phyloP scores from a whole-genome alignment of 2,113 vertebrate genomes.

The Oreochromis niloticus region DNA sequence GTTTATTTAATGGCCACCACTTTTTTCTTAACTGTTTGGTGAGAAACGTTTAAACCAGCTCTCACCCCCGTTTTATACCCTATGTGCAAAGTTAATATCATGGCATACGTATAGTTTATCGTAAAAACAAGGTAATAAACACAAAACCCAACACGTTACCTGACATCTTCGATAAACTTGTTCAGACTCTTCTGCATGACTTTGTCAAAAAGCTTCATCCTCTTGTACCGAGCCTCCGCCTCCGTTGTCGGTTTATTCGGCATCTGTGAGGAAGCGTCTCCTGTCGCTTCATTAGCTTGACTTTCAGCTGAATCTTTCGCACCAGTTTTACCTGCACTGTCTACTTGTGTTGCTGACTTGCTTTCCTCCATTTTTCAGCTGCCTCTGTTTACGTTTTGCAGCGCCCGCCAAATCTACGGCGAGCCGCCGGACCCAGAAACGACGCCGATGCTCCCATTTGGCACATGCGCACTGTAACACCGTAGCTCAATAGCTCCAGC shows the following conservation, averaged over 20 bases:
- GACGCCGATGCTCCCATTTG: fast-evolving
- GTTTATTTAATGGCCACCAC: not conserved
- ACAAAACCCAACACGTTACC: slow-evolving; percentile 16
- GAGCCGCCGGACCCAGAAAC: not conserved
- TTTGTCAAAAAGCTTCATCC: slow-evolving; percentile 71
- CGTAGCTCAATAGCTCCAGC: not conserved
- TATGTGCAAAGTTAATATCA: not conserved
- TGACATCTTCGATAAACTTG: slow-evolving; percentile 56
- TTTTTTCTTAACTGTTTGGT: not conserved
- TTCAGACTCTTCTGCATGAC: slow-evolving; percentile 74
- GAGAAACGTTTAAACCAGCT: not conserved
- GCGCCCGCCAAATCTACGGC: slow-evolving; percentile 62
- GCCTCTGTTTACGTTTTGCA: slow-evolving; percentile 34
- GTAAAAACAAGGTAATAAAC: not conserved
- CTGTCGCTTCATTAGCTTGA: not conserved
- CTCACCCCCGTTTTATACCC: not conserved
- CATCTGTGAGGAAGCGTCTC: not conserved
- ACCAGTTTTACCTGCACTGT: not conserved
- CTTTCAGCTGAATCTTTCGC: not conserved
- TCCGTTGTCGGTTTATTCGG: slow-evolving; percentile 1
- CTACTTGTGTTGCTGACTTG: not conserved
- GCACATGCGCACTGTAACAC: slow-evolving; percentile 36
- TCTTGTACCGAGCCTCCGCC: not conserved
- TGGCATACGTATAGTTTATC: not conserved
- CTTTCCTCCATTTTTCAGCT: slow-evolving; percentile 27